Evolutionary conservation across 2,888 invertebrate genomes (phyloP).

Genomic region (Mesorhabditis belari): DNA sequence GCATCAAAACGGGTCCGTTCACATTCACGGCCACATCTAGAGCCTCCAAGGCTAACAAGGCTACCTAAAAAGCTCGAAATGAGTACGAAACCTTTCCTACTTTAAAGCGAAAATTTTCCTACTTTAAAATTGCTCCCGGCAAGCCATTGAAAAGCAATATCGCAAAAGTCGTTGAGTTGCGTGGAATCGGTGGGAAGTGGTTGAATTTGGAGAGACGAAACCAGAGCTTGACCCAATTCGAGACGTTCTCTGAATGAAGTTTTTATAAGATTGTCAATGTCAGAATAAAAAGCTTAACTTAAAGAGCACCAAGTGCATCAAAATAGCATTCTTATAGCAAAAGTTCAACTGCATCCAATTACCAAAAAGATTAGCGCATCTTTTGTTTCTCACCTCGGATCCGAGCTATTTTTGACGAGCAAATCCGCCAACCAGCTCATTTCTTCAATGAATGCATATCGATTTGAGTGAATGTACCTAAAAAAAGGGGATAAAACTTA

Average conservation of each 20-base stretch:
- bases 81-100: too few species aligned
- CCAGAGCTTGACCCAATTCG: neutral
- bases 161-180: neutral
- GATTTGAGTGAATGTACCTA: too few species aligned
- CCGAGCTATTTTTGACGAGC: neutral
- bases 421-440: neutral
- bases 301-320: neutral
- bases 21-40: neutral
- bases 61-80: neutral
- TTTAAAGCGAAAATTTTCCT: neutral
- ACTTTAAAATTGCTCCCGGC: neutral
- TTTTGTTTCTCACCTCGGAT: neutral
- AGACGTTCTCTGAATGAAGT: neutral
- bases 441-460: too few species aligned
- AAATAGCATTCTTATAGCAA: neutral
- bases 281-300: neutral
- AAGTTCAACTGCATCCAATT: neutral
- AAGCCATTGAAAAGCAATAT: neutral
- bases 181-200: neutral
- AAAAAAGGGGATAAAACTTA: too few species aligned
- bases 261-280: neutral
- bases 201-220: neutral
- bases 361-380: neutral
- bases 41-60: neutral
- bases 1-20: neutral